Percentiles rank a stretch among this genome's conserved stretches.
phyloP scores from a whole-genome alignment of 2,888 invertebrate genomes.

The Tachina grossa region DNA sequence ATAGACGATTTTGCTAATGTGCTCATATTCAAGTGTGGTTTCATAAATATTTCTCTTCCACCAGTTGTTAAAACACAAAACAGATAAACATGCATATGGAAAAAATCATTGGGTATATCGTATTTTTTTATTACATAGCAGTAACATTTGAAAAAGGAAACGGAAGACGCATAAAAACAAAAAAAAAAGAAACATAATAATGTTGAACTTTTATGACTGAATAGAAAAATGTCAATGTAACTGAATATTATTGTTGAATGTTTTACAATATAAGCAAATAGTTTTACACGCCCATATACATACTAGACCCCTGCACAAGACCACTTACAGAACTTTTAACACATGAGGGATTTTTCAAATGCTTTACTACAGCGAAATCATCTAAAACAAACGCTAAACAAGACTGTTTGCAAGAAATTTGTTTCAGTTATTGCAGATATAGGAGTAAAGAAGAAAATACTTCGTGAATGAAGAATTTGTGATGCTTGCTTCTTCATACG shows the following conservation, averaged over 20 bases:
- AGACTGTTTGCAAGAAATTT: too few species aligned
- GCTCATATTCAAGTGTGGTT: constrained; percentile 55
- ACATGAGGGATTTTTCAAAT: too few species aligned
- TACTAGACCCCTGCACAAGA: too few species aligned
- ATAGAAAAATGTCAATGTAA: constrained; percentile 63
- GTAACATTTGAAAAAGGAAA: constrained; percentile 65
- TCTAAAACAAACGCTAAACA: too few species aligned
- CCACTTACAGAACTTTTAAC: too few species aligned
- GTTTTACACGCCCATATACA: neutral
- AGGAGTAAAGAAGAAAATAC: too few species aligned
- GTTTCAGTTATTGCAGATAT: too few species aligned
- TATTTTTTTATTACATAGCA: constrained; percentile 42
- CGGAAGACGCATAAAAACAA: constrained; percentile 45
- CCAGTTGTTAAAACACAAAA: constrained; percentile 1
- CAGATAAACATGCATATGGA: constrained; percentile 17
- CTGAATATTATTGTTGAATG: constrained; percentile 44
- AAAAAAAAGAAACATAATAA: neutral
- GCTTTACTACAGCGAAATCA: too few species aligned
- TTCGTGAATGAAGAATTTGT: too few species aligned
- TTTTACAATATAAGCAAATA: constrained; percentile 24
- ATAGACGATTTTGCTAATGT: constrained; percentile 37
- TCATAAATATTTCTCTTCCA: constrained; percentile 54
- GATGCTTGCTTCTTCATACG: too few species aligned
- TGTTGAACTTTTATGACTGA: constrained; percentile 25
- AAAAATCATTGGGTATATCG: constrained; percentile 22